Evolutionary conservation across 1,140 invertebrate genomes (phyloP).

Genomic region (Pseudomyrmex flavicornis): DNA sequence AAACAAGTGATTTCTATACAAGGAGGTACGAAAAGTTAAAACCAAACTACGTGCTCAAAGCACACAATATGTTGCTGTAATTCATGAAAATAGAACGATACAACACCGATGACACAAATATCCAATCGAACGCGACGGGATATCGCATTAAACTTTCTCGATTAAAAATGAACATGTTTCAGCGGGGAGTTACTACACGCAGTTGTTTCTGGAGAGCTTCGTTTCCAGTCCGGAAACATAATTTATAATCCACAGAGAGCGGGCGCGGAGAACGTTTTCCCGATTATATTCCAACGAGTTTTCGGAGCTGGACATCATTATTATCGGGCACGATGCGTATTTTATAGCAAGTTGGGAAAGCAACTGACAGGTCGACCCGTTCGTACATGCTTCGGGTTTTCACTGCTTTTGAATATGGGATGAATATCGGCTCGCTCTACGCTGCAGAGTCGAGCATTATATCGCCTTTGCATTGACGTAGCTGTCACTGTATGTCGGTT

Average conservation of each 20-base stretch:
- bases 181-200: conserved; percentile 17
- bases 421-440: conserved; percentile 72
- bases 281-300: conserved; percentile 53
- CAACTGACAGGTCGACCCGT: conserved; percentile 60
- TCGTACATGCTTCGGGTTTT: conserved; percentile 62
- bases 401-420: conserved; percentile 70
- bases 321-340: conserved; percentile 63
- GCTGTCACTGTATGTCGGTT: conserved; percentile 66
- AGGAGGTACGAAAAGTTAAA: not conserved
- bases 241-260: conserved; percentile 38
- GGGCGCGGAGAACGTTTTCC: not conserved
- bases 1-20: not conserved
- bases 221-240: conserved; percentile 50
- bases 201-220: conserved; percentile 2
- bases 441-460: conserved; percentile 64
- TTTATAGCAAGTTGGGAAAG: conserved; percentile 67
- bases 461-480: conserved; percentile 76
- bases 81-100: conserved; percentile 20
- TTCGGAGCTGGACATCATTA: conserved; percentile 57
- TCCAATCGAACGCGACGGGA: conserved; percentile 2
- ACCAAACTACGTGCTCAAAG: no score
- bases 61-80: not conserved
- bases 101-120: not conserved
- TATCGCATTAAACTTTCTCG: conserved; percentile 54
- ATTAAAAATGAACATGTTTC: conserved; percentile 51